phyloP scores from a whole-genome alignment of 2,113 vertebrate species.

The Pongo pygmaeus region DNA sequence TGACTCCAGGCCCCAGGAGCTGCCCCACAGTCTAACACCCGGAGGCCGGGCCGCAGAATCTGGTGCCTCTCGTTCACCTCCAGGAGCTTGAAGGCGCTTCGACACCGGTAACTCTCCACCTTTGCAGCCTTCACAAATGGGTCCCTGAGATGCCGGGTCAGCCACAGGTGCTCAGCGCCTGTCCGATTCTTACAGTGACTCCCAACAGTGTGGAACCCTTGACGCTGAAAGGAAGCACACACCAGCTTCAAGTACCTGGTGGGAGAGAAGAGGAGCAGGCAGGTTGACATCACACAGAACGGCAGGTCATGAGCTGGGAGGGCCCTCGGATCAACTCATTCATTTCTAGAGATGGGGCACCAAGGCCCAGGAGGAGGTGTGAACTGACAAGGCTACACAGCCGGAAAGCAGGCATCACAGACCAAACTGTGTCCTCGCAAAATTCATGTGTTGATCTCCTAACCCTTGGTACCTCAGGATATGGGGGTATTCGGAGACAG shows the following conservation, averaged over 20 bases:
- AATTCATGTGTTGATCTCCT: not conserved
- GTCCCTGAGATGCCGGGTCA: conserved; percentile 89
- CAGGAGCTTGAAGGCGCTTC: conserved; percentile 96
- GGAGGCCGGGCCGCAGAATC: conserved; percentile 87
- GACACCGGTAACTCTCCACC: conserved; percentile 89
- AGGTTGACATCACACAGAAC: not conserved
- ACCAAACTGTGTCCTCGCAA: not conserved
- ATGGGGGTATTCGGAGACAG: not conserved
- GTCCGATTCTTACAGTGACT: conserved; percentile 79
- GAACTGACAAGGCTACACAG: not conserved
- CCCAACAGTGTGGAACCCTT: conserved; percentile 78
- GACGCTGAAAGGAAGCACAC: not conserved
- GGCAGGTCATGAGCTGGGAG: fast-evolving
- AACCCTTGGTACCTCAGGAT: not conserved
- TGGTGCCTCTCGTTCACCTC: conserved; percentile 89
- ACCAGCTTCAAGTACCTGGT: conserved; percentile 28
- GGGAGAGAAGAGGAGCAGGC: not conserved
- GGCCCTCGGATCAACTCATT: not conserved
- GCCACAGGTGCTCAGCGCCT: conserved; percentile 87
- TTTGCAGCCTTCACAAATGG: conserved; percentile 93
- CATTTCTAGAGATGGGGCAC: not conserved
- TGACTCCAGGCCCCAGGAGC: conserved; percentile 98
- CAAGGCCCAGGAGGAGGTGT: not conserved
- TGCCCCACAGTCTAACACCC: conserved; percentile 93
- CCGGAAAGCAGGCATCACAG: no score